Evolutionary conservation across 2,797 vertebrate species (phyloP).

Genomic region (Danio albolineatus): DNA sequence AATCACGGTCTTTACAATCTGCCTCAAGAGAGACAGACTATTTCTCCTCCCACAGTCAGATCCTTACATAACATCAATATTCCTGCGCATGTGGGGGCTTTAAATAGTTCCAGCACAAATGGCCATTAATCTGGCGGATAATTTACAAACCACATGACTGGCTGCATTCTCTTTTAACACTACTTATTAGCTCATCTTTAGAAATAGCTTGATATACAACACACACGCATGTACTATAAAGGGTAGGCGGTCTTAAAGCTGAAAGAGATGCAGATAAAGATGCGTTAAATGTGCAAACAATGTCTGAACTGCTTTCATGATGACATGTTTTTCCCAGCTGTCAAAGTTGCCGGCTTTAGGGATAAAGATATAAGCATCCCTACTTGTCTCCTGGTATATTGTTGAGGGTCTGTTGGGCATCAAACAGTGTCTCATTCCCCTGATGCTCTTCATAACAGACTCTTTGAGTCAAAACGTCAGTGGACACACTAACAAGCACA

Average conservation of each 20-base stretch:
- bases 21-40: constrained; percentile 10
- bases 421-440: constrained; percentile 5
- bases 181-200: too few species aligned
- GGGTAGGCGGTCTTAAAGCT: background rate
- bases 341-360: constrained; percentile 10
- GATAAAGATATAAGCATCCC: background rate
- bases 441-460: constrained; percentile 17
- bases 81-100: constrained; percentile 25
- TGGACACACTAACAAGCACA: constrained; percentile 20
- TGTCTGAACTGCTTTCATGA: background rate
- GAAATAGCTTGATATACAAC: too few species aligned
- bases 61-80: constrained; percentile 42
- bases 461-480: constrained; percentile 13
- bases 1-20: constrained; percentile 21
- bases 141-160: constrained; percentile 18
- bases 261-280: background rate
- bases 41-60: constrained; percentile 33
- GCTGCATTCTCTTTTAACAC: background rate
- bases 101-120: constrained; percentile 32
- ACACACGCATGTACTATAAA: too few species aligned
- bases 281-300: background rate
- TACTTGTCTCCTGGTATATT: constrained; percentile 18
- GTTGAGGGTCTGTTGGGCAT: background rate
- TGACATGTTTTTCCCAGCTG: background rate
- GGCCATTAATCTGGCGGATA: constrained; percentile 16